Evolutionary conservation across 2,113 vertebrate species (phyloP), one percentile per base, ranked within the genome.

Genomic region (Hippocampus mohnikei): DNA sequence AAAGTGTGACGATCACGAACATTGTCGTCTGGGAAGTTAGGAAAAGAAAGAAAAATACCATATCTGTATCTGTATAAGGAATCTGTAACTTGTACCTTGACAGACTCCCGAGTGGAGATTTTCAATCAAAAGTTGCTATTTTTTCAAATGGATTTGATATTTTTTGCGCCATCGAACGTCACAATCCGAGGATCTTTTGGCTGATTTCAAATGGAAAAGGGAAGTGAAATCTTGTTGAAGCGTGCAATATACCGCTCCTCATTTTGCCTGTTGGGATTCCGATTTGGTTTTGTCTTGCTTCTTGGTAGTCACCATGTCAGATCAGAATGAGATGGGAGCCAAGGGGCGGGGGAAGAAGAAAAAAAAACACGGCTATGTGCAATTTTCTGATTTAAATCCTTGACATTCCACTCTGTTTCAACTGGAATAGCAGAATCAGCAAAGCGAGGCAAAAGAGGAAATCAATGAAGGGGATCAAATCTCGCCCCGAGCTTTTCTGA

Each of bases 391-490:
- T 83, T 76, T 67, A 60, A 75, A 84, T 81, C 84, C 77, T 81
- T 85, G 78, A 84, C 83, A 84, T 88, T 82, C 63, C 70, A 65
- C 80, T 84, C 80, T 75, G 80, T 88, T 90, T 90, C 78, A 66
- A 69, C 37, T 79, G 63, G n/a, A 81, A 86, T 78, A 25, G 52
- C 75, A 60, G 67, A 81, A 87, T 83, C 80, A 81, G 77, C 79
- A 84, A 75, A 75, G 76, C 66, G 73, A 73, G 55, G 70, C 58
- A 33, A 65, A 73, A 81, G 71, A 52, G 74, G 73, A 78, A 91
- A 91, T 90, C 89, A 87, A 90, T 92, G 80, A 79, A 67, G 10
- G 71, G 88, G 80, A 84, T 89, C 81, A 83, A 79, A 86, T 88
- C 81, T 86, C 44, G 69, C 85, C 67, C 70, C 48, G 44, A 81